Conservation (phyloP, 2,888 invertebrate species). For the Sarcophaga caerulescens region DNA sequence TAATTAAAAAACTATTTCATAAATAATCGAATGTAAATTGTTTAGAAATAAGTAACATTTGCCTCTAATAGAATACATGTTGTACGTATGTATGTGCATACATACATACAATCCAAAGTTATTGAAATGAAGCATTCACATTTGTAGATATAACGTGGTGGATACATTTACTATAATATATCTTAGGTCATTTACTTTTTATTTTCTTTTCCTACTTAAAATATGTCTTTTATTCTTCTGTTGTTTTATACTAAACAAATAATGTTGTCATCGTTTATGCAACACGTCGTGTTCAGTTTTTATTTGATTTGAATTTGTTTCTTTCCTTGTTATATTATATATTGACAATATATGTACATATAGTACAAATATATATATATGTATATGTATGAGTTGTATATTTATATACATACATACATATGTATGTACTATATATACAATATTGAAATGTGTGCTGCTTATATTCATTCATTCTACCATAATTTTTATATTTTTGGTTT, state of each 20-base stretch:
- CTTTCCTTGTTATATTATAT: constrained; percentile 13
- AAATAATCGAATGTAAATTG: neutral
- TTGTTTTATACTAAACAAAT: constrained; percentile 30
- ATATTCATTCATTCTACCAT: constrained; percentile 14
- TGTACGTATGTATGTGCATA: neutral
- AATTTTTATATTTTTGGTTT: constrained; percentile 20
- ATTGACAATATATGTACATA: neutral
- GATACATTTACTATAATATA: constrained; percentile 12
- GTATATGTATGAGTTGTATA: neutral
- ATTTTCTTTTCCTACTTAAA: constrained; percentile 22
- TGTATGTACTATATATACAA: neutral
- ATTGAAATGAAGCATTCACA: neutral
- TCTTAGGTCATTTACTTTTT: constrained; percentile 56
- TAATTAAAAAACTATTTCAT: neutral
- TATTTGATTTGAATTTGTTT: constrained; percentile 41
- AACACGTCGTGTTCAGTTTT: constrained; percentile 54
- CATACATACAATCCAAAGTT: neutral
- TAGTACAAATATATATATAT: neutral
- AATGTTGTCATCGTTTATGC: constrained; percentile 64
- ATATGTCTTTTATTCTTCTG: constrained; percentile 25
- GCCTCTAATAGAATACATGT: neutral
- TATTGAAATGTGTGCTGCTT: neutral
- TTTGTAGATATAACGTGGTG: neutral
- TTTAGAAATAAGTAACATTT: neutral
- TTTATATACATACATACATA: too few relatives aligned